Base-by-base conservation (phyloP, 2,797 vertebrate genomes). In the Sebastes kiyomatsui region DNA sequence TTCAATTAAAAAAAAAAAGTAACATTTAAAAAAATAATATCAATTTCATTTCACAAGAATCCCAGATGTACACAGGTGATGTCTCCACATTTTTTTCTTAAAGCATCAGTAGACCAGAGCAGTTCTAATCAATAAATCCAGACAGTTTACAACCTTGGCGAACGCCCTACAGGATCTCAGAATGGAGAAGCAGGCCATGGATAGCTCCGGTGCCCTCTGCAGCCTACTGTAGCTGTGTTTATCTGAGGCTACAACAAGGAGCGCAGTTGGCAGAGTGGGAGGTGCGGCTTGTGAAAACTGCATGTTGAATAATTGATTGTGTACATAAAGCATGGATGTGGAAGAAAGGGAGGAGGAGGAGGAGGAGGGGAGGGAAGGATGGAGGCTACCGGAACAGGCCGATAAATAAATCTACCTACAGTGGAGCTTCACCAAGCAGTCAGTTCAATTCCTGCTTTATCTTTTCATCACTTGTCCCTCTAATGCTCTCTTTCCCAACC, bases 301-400 rank as follows among this genome's bases (percentile, higher is more conserved):
- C 76, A 80, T 82, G 74, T 75, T 95, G 85, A 94, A 95, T 95
- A 93, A 95, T 92, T 92, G 87, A 94, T 92, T 77, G 59, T 82
- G 81, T 90, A 88, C 88, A 86, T 88, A 90, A 91, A 92, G 90
- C 75, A 83, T 86, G 88, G 80, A 82, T 66, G 72, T 69, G 79
- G 72, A 79, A 56, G 74, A 76, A 82, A 56, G 28, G 13, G 16
- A 35, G 11, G 46, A 35, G 30, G 52, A n/a, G 67, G 27, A 28
- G 28, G 20, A 33, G 7, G 30, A 25, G 22, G 23, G 20, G 52
- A 54, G 23, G 66, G 52, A 67, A 55, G 42, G 74, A 72, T 30
- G 22, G 54, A 74, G 56, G 56, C 72, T 72, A 72, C 71, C 75
- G 82, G 71, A 77, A 67, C 38, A 69, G 46, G 67, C 46, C 11